Conservation (phyloP, 2,888 invertebrate genomes). For the Pasiphila rectangulata region DNA sequence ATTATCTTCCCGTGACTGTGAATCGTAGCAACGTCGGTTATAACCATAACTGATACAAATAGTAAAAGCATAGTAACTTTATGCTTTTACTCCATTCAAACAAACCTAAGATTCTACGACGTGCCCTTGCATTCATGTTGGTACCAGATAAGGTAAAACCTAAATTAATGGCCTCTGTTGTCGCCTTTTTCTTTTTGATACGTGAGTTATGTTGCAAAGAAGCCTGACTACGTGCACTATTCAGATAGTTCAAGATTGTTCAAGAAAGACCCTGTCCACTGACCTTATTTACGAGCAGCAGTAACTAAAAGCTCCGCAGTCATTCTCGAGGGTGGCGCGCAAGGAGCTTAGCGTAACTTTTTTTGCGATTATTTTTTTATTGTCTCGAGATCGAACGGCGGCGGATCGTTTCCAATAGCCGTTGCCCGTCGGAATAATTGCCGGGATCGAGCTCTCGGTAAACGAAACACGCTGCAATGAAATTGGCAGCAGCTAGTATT, state of each 20-base stretch:
- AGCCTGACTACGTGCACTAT: slow-evolving; percentile 47
- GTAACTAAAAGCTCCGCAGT: slow-evolving; percentile 41
- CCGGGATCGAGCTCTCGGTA: slow-evolving; percentile 45
- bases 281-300: slow-evolving; percentile 31
- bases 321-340: slow-evolving; percentile 40
- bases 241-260: slow-evolving; percentile 45
- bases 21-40: slow-evolving; percentile 31
- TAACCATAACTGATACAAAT: no score
- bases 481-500: slow-evolving; percentile 20
- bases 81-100: no score
- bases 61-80: no score
- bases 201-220: slow-evolving; percentile 62
- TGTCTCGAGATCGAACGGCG: slow-evolving; percentile 40
- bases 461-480: slow-evolving; percentile 38
- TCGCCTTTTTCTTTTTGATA: slow-evolving; percentile 63
- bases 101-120: no score
- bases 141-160: slow-evolving; percentile 69
- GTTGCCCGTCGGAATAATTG: slow-evolving; percentile 50
- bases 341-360: slow-evolving; percentile 39
- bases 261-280: slow-evolving; percentile 35
- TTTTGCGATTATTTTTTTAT: slow-evolving; percentile 48
- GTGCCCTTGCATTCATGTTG: slow-evolving; percentile 44
- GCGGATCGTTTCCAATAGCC: slow-evolving; percentile 49
- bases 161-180: slow-evolving; percentile 70
- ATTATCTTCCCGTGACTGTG: slow-evolving; percentile 28